Evolutionary conservation across 2,797 vertebrate genomes (phyloP).

Genomic region (Furcifer pardalis): DNA sequence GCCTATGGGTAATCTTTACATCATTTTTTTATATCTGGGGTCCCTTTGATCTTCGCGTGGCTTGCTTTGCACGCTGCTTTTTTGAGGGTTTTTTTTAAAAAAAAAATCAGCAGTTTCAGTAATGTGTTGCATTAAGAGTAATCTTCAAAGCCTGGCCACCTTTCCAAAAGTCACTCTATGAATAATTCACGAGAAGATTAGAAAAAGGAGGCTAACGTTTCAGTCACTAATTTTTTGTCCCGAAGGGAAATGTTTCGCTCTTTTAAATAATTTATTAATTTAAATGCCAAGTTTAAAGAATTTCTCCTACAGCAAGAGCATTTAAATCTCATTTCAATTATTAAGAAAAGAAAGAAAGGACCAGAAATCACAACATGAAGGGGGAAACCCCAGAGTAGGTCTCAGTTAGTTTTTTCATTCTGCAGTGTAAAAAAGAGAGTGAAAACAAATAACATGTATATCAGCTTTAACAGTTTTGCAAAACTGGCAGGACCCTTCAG

Average conservation of each 20-base stretch:
- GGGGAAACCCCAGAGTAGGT: background rate
- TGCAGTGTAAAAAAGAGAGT: background rate
- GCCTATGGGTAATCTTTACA: constrained; percentile 12
- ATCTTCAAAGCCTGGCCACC: constrained; percentile 21
- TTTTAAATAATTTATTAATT: constrained; percentile 6
- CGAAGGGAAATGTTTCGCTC: background rate
- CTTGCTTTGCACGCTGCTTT: constrained; percentile 8
- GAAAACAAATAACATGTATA: background rate
- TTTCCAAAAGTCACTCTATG: constrained; percentile 27
- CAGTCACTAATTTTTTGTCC: background rate
- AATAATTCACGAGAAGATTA: constrained; percentile 23
- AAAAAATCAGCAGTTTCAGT: constrained; percentile 2
- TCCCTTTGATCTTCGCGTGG: constrained; percentile 13
- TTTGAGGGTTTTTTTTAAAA: constrained; percentile 6
- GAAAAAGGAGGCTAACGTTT: constrained; percentile 6
- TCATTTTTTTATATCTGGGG: constrained; percentile 7
- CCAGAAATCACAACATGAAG: background rate
- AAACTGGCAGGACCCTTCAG: background rate
- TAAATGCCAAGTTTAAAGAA: background rate
- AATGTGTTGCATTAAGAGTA: constrained; percentile 11
- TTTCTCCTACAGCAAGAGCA: background rate
- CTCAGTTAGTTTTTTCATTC: background rate
- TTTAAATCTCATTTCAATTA: background rate
- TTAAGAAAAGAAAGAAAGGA: constrained; percentile 1
- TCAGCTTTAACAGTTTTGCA: background rate